These are phyloP conservation scores for Chrysolina americana DNA, from an alignment of 2,888 invertebrate genomes.

Conservation along the genomic window DNA sequence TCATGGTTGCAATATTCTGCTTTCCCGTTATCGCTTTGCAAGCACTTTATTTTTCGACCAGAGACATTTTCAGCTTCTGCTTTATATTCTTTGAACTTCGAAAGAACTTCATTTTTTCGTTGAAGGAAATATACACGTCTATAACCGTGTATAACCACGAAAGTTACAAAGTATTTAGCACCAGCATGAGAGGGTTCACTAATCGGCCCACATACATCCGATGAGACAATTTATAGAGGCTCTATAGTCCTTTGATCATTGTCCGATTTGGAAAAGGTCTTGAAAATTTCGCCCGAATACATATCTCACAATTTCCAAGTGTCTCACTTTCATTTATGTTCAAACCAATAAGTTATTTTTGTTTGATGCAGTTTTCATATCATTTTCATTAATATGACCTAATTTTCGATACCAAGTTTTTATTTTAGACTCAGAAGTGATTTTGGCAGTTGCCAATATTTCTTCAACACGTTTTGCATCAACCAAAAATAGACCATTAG, in stretches of 20 bases:
- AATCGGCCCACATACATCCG: background rate
- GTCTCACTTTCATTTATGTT: background rate
- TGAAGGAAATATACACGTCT: background rate
- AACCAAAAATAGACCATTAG: no score
- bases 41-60: background rate
- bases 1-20: background rate
- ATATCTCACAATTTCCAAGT: background rate
- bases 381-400: background rate
- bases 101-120: background rate
- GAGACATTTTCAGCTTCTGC: background rate
- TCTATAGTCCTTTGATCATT: background rate
- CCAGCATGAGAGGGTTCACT: background rate
- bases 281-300: background rate
- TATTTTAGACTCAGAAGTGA: background rate
- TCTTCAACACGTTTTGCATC: background rate
- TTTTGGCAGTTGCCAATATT: background rate
- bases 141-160: background rate
- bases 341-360: background rate
- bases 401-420: background rate
- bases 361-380: background rate
- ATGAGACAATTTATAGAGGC: background rate
- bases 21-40: constrained; percentile 4
- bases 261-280: background rate
- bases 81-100: background rate
- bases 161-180: background rate